Evolutionary conservation across 23 tunicate species (phyloP).

Genomic region (Ascidia mentula): DNA sequence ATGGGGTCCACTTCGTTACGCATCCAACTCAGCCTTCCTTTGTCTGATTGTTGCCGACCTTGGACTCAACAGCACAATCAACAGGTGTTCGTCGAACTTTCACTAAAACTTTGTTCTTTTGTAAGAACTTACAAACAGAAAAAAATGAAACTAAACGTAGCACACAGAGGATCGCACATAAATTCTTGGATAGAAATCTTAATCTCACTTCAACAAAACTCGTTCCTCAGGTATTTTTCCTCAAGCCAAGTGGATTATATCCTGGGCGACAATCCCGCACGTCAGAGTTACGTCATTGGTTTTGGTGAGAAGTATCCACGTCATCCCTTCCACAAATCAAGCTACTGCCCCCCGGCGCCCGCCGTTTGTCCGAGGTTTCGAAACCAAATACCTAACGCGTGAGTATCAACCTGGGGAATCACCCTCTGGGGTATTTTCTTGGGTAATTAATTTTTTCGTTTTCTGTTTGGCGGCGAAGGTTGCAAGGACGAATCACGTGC

Average conservation of each 20-base stretch:
- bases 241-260: constrained; percentile 70
- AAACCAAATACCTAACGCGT: constrained; percentile 57
- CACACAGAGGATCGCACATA: too few relatives aligned
- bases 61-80: constrained; percentile 29
- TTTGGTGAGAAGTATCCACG: constrained; percentile 69
- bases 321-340: constrained; percentile 65
- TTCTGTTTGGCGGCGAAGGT: neutral
- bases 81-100: constrained; percentile 55
- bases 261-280: constrained; percentile 48
- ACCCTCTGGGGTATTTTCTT: neutral
- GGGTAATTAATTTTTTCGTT: neutral
- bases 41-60: constrained; percentile 83
- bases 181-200: too few relatives aligned
- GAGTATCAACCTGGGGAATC: too few relatives aligned
- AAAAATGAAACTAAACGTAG: too few relatives aligned
- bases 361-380: constrained; percentile 52
- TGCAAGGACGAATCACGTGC: too few relatives aligned
- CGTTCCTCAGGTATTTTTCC: constrained; percentile 48
- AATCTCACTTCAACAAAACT: neutral
- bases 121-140: too few relatives aligned
- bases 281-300: constrained; percentile 80
- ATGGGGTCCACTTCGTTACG: constrained; percentile 94
- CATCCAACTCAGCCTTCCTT: constrained; percentile 86
- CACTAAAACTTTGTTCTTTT: too few relatives aligned
- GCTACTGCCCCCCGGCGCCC: constrained; percentile 73